Base-by-base conservation (phyloP, 35 echinoderm and acorn worm genomes). In the Holothuria glaberrima region DNA sequence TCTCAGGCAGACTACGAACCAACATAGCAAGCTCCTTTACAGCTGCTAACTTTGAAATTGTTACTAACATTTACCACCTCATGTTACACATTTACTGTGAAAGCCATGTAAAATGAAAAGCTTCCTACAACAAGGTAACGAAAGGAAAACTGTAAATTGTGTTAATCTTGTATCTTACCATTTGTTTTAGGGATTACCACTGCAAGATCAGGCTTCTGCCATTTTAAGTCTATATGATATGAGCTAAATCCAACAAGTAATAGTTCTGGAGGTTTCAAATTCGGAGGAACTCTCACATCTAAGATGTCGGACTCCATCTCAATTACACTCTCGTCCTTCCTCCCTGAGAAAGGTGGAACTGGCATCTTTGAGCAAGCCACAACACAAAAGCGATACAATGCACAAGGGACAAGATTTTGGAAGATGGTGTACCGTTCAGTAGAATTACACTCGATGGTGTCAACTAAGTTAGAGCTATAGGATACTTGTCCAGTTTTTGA, bases 191-290 rank as follows among this genome's bases (percentile, higher is more conserved):
- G 14, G 17, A 58, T 13, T 24, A 48, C 12, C 24, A 82, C 17
- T 32, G 71, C 79, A 24, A 82, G 79, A 5, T 82, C 57, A 26
- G 79, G 79, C 50, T 82, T 82, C 79, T 48, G 58, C 79, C 79
- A 82, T 82, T 57, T 82, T 58, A 82, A 14, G 48, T 82, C 79
- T 12, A 82, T 33, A 59, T 82, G 79, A 57, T 58, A 82, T 26
- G 79, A 50, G 20, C 79, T 82, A 22, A 56, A 82, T 50, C 35
- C 36, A 27, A 38, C 7, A 17, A 82, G 48, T 13, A 82, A 60
- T 57, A 82, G 20, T 5, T 82, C 79, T 75, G 79, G 24, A 13
- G 79, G 79, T 60, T 82, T 82, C 36, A 82, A 5, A 33, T 10
- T 12, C 7, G 79, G 17, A 19, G 79, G 79, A 20, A 82, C 30